A percentile compares a stretch with the other conserved stretches of the same genome.
Conservation (phyloP, 2,113 vertebrate species). For the Proterorhinus semilunaris region DNA sequence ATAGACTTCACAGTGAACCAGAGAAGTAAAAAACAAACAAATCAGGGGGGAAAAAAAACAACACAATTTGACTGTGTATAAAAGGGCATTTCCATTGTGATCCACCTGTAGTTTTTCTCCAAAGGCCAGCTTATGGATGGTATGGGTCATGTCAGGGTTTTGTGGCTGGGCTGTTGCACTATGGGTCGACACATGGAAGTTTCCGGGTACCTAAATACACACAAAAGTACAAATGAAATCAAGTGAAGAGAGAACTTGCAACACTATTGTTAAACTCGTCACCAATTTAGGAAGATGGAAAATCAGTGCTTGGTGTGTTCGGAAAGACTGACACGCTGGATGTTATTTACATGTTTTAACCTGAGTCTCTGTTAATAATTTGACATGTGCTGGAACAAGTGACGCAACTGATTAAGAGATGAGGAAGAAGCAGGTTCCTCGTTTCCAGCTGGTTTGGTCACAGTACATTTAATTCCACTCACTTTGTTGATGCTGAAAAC, state of each 20-base stretch:
- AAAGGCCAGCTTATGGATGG: conserved; percentile 94
- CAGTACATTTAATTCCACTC: conserved; percentile 16
- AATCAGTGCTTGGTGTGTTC: conserved; percentile 27
- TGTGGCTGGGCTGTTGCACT: conserved; percentile 97
- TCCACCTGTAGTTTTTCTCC: conserved; percentile 91
- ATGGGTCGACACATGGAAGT: conserved; percentile 98
- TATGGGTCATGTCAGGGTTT: conserved; percentile 96
- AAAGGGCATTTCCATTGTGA: neutral
- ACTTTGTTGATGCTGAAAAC: conserved; percentile 98
- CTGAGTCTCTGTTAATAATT: conserved; percentile 56
- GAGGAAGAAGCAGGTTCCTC: conserved; percentile 17
- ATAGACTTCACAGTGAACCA: too few relatives aligned
- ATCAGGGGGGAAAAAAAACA: too few relatives aligned
- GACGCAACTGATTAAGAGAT: conserved; percentile 45
- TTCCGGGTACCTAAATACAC: conserved; percentile 88
- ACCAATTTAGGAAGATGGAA: conserved; percentile 20
- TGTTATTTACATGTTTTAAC: conserved; percentile 21
- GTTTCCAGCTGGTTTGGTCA: conserved; percentile 23
- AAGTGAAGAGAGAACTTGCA: conserved; percentile 13
- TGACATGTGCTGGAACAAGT: conserved; percentile 51
- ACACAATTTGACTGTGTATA: too few relatives aligned
- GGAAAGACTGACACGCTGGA: conserved; percentile 7
- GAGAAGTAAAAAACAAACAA: too few relatives aligned
- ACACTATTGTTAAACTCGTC: conserved; percentile 40
- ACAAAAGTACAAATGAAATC: conserved; percentile 3